Conservation (phyloP, 2,888 invertebrate genomes). For the Drosophila diplacantha region DNA sequence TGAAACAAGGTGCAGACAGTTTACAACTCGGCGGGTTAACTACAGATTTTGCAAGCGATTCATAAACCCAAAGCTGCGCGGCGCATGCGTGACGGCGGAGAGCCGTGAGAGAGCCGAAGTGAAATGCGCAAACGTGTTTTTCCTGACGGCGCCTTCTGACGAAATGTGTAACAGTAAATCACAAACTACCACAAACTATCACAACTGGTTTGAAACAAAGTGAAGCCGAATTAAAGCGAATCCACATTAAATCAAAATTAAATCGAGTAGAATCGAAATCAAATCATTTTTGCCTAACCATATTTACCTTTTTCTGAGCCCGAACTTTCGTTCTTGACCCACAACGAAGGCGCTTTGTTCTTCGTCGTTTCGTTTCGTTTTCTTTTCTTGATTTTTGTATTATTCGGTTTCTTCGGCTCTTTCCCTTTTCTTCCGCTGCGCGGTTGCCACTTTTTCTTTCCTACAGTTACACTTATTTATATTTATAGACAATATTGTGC, state of each 20-base stretch:
- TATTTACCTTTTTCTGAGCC: slow-evolving; percentile 11
- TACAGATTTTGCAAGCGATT: slow-evolving; percentile 36
- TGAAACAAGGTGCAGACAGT: slow-evolving; percentile 53
- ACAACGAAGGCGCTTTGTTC: slow-evolving; percentile 35
- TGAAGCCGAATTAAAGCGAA: slow-evolving; percentile 13
- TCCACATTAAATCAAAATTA: slow-evolving; percentile 4
- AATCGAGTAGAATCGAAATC: slow-evolving; percentile 6
- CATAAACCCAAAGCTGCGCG: slow-evolving; percentile 9
- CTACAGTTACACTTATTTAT: slow-evolving; percentile 41
- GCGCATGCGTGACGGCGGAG: slow-evolving; percentile 60
- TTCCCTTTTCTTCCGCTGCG: slow-evolving; percentile 21
- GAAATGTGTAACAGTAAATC: slow-evolving; percentile 63
- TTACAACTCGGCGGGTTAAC: slow-evolving; percentile 34
- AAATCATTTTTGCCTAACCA: slow-evolving; percentile 2
- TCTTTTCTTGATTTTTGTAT: background rate
- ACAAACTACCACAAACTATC: slow-evolving; percentile 12
- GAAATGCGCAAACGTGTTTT: slow-evolving; percentile 68
- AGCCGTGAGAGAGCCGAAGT: slow-evolving; percentile 46
- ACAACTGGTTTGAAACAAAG: slow-evolving; percentile 53
- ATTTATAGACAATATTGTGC: slow-evolving; percentile 56
- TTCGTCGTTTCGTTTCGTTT: slow-evolving; percentile 20
- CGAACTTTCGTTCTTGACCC: slow-evolving; percentile 40
- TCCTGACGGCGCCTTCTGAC: slow-evolving; percentile 40
- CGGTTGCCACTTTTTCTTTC: slow-evolving; percentile 61
- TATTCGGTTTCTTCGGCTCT: slow-evolving; percentile 17